Percentiles rank a stretch among this genome's conserved stretches.
Conservation (phyloP, 30 jellyfish, hydroid and myxozoan genomes). For the Aurelia sp. region DNA sequence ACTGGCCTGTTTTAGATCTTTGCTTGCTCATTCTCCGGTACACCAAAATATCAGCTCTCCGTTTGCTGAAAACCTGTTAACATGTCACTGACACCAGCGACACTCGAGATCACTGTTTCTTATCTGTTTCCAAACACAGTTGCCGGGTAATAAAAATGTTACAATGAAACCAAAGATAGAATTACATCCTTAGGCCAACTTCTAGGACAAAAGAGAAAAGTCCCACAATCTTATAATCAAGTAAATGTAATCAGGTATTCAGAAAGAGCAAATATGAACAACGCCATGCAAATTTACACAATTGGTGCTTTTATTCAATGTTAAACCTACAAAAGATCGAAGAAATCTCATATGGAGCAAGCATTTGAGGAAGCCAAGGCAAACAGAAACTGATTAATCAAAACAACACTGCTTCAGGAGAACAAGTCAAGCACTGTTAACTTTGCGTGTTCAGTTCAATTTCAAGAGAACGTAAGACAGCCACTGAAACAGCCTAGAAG, state of each 20-base stretch:
- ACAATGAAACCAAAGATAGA: not conserved
- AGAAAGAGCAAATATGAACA: not conserved
- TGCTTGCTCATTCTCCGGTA: constrained; percentile 12
- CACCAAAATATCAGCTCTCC: not conserved
- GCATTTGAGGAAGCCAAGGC: too few species aligned
- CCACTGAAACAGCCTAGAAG: too few species aligned
- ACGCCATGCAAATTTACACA: not conserved
- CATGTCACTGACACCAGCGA: not conserved
- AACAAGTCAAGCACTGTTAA: too few species aligned
- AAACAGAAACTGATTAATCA: too few species aligned
- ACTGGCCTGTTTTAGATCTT: constrained; percentile 17
- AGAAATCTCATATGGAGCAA: too few species aligned
- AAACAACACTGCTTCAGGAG: too few species aligned
- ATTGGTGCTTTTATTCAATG: too few species aligned
- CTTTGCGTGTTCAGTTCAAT: too few species aligned
- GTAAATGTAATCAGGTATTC: not conserved
- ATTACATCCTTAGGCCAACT: not conserved
- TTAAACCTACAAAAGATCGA: too few species aligned
- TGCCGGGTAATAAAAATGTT: not conserved
- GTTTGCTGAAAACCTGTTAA: not conserved
- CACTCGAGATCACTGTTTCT: too few species aligned
- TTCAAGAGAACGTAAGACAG: too few species aligned
- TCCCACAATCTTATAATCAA: constrained; percentile 1
- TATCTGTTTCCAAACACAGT: not conserved
- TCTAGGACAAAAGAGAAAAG: too few species aligned